phyloP scores from a whole-genome alignment of 2,888 invertebrate species.

The Kryphioiulus occultus region DNA sequence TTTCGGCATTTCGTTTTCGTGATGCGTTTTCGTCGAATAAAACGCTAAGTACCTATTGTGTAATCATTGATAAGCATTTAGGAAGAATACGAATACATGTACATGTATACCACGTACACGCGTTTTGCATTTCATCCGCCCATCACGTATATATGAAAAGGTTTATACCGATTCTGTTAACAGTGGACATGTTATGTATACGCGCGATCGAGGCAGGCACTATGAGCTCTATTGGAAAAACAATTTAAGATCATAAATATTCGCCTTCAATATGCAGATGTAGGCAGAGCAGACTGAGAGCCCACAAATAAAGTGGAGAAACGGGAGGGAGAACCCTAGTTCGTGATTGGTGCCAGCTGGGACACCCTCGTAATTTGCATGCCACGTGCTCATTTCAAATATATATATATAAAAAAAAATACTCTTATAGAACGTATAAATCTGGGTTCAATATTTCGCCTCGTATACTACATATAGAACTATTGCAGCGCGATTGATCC shows the following conservation, averaged over 20 bases:
- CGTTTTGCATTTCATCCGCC: background rate
- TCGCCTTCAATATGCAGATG: slow-evolving; percentile 35
- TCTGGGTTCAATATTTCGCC: background rate
- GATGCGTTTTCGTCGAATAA: too few relatives aligned
- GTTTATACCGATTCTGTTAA: background rate
- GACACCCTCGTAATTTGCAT: slow-evolving; percentile 31
- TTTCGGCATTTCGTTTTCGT: too few relatives aligned
- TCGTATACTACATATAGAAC: background rate
- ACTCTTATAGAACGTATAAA: background rate
- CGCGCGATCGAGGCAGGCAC: background rate
- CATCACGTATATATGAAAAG: background rate
- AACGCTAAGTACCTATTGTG: too few relatives aligned
- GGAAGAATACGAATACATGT: too few relatives aligned
- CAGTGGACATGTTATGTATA: background rate
- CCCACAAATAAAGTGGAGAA: slow-evolving; percentile 7
- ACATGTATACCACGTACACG: too few relatives aligned
- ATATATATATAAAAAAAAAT: background rate
- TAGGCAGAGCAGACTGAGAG: slow-evolving; percentile 12
- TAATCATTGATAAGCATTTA: too few relatives aligned
- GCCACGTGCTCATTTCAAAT: slow-evolving; percentile 35
- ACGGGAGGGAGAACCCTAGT: background rate
- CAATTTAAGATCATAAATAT: slow-evolving; percentile 35
- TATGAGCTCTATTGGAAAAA: background rate
- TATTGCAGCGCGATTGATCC: background rate
- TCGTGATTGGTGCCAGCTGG: slow-evolving; percentile 25